Evolutionary conservation across 1,140 invertebrate genomes (phyloP), one percentile per base, ranked within the genome.

Genomic region (Drosophila busckii): DNA sequence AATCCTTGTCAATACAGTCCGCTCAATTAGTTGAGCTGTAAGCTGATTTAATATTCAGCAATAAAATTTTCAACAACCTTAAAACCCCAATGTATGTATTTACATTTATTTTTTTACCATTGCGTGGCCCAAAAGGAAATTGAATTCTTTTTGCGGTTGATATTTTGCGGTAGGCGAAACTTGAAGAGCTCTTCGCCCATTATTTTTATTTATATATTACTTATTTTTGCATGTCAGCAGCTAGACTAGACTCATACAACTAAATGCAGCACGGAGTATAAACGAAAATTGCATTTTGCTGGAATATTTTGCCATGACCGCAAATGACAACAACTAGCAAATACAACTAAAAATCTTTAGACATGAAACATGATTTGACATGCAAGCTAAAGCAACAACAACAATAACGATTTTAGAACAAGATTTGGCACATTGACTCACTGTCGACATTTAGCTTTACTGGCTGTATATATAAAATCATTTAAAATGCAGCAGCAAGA

Each of bases 131-230:
- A 44, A 29, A 20, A 50, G 46, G 46, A 50, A 50, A 50, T 50
- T 50, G 46, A 50, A 50, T 50, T n/a, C n/a, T n/a, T 50, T 49
- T 38, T 38, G 46, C 10, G 46, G 46, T 50, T 17, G 20, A 26
- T 19, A 50, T 50, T 35, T 50, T 49, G 32, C 20, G 45, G 45
- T 17, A 20, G 9, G n/a, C n/a, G n/a, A n/a, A n/a, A n/a, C 2
- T 26, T 16, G 34, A 10, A 49, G 25, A 15, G 12, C 12, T 45
- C 31, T 45, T 4, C 9, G n/a, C n/a, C n/a, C n/a, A n/a, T n/a
- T n/a, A n/a, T n/a, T n/a, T n/a, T n/a, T n/a, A n/a, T n/a, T n/a
- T n/a, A n/a, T n/a, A n/a, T n/a, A n/a, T 15, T 22, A 10, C 34
- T 12, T 49, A 35, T 49, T 34, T 49, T 37, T 49, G 45, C 45